Evolutionary conservation across 2,888 invertebrate genomes (phyloP), one percentile per base, ranked within the genome.

Genomic region (Prosapia bicincta): DNA sequence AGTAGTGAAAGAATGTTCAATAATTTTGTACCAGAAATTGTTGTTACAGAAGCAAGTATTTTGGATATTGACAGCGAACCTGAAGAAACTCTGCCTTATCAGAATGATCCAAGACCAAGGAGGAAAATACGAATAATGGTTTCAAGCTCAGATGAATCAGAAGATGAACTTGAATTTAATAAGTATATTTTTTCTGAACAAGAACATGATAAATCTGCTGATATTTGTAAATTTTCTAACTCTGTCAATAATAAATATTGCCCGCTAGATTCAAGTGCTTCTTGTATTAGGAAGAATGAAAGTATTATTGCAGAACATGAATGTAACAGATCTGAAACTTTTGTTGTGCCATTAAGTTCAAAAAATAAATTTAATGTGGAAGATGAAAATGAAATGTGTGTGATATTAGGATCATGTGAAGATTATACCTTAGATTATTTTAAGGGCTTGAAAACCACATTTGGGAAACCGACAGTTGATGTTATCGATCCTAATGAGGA

Each of bases 351-450:
- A 0, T 24, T 78, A 20, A 10, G 9, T 26, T 54, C n/a, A 0
- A 26, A 69, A 25, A 13, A 26, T 30, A 38, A 38, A 38, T 54
- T 54, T 54, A 54, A 54, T 20, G 1, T 20, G 13, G 68, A 76
- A 26, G 54, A 20, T 20, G 86, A 87, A 69, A 86, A 86, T 81
- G 86, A 87, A 81, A 86, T 87, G 76, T 87, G 87, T n/a, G 88
- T 89, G 5, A 88, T 89, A 13, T 80, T 89, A 54, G 89, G 89
- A 0, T 87, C 89, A 0, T 88, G 88, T 79, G 89, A 89, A 79
- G 88, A 88, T 80, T 88, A 87, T 80, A 85, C 87, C 0, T 82
- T 88, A 43, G 88, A 89, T 76, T 83, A 86, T 38, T 88, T 86
- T 81, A 88, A 86, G 80, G 87, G 86, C 0, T 81, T 86, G 0